A percentile compares a stretch with the other conserved stretches of the same genome.
These are phyloP conservation scores for Trachythela sp. DNA, from an alignment of 64 coral and sea anemone genomes.

Conservation along the genomic window DNA sequence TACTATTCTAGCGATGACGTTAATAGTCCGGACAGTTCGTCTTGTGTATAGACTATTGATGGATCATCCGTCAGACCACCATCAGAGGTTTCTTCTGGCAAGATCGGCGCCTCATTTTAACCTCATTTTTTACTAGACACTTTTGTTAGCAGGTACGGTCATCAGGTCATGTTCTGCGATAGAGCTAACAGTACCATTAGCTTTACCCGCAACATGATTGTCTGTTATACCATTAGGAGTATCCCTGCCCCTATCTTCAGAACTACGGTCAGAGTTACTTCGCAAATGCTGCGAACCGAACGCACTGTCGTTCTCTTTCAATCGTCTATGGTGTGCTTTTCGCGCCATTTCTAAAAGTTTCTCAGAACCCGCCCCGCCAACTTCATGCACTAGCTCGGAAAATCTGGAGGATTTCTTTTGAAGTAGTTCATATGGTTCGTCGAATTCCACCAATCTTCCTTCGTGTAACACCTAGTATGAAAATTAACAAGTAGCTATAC, in stretches of 20 bases:
- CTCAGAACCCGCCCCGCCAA: neutral
- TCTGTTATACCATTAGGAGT: neutral
- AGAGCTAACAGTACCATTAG: neutral
- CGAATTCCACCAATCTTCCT: conserved; percentile 78
- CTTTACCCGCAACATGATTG: neutral
- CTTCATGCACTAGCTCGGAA: neutral
- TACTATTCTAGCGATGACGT: too few relatives aligned
- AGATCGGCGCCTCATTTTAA: too few relatives aligned
- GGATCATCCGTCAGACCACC: too few relatives aligned
- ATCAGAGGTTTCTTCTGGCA: too few relatives aligned
- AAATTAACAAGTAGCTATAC: neutral
- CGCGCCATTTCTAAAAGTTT: neutral
- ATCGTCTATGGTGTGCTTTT: neutral
- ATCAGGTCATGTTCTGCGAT: neutral
- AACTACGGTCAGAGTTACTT: neutral
- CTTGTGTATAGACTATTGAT: too few relatives aligned
- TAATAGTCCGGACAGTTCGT: too few relatives aligned
- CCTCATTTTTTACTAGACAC: too few relatives aligned
- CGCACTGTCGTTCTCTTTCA: neutral
- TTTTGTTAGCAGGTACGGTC: neutral
- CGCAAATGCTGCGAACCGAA: neutral
- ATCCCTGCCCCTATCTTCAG: neutral
- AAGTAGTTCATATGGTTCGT: conserved; percentile 80
- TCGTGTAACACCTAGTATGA: conserved; percentile 72
- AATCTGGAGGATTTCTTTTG: conserved; percentile 22